These are phyloP conservation scores for Ips typographus DNA, from an alignment of 1,140 invertebrate species.

Conservation along the genomic window DNA sequence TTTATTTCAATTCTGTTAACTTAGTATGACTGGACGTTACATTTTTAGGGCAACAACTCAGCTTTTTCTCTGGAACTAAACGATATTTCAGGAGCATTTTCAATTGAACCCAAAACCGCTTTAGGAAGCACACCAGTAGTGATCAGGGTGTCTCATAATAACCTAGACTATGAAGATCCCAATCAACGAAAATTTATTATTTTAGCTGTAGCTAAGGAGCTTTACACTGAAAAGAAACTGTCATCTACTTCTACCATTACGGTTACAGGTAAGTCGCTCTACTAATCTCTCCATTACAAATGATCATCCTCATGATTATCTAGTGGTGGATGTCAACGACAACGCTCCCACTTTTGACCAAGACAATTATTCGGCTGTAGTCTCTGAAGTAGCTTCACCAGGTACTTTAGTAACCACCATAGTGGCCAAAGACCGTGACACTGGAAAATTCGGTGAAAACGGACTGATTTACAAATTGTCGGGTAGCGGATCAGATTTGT, in stretches of 20 bases:
- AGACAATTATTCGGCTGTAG: conserved; percentile 68
- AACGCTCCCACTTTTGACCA: conserved; percentile 80
- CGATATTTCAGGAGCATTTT: conserved; percentile 79
- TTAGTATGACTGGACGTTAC: conserved; percentile 23
- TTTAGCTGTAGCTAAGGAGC: conserved; percentile 81
- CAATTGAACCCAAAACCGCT: conserved; percentile 76
- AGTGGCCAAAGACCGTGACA: conserved; percentile 81
- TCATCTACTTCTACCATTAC: conserved; percentile 87
- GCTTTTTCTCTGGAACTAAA: conserved; percentile 75
- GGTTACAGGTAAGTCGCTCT: conserved; percentile 53
- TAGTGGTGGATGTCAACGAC: conserved; percentile 86
- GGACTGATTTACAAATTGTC: conserved; percentile 83
- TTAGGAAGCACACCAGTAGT: conserved; percentile 79
- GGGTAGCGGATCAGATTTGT: conserved; percentile 82
- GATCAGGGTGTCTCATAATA: conserved; percentile 76
- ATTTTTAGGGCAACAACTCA: conserved; percentile 72
- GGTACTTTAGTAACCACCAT: conserved; percentile 74
- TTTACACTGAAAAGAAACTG: conserved; percentile 71
- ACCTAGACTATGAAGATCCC: conserved; percentile 87
- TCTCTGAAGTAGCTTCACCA: conserved; percentile 72
- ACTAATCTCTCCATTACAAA: not conserved
- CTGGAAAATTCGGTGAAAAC: conserved; percentile 67
- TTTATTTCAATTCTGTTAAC: not conserved
- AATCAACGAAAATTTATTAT: conserved; percentile 91
- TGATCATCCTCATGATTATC: conserved; percentile 1